Conservation (phyloP, 2,888 invertebrate genomes). For the Callimorpha dominula region DNA sequence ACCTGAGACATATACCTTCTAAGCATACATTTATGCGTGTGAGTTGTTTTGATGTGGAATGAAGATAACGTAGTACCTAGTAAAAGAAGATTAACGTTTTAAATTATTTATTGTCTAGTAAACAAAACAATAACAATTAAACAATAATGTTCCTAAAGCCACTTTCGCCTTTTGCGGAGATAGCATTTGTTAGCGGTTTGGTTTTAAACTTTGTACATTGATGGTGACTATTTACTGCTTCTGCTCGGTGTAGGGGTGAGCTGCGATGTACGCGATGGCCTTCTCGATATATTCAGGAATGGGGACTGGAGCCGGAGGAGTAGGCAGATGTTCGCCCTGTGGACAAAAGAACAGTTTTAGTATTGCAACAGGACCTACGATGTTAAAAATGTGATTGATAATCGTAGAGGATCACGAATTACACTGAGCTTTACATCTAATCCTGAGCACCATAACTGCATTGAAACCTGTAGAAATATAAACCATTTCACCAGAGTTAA, state of each 20-base stretch:
- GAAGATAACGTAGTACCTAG: neutral
- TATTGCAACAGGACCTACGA: too few species aligned
- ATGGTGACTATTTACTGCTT: constrained; percentile 33
- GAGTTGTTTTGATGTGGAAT: neutral
- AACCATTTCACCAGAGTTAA: too few species aligned
- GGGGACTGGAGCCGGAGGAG: constrained; percentile 71
- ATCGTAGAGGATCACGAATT: too few species aligned
- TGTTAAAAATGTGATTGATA: too few species aligned
- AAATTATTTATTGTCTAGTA: constrained; percentile 53
- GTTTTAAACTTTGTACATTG: constrained; percentile 22
- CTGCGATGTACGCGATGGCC: constrained; percentile 76
- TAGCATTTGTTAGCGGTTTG: constrained; percentile 34
- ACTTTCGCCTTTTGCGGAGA: constrained; percentile 36
- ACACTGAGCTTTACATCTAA: too few species aligned
- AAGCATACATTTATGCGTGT: too few species aligned
- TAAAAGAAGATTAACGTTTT: constrained; percentile 42
- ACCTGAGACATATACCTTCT: too few species aligned
- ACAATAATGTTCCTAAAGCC: constrained; percentile 50
- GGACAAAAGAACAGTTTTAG: constrained; percentile 29
- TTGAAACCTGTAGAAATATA: neutral
- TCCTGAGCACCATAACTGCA: too few species aligned
- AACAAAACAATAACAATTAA: constrained; percentile 52
- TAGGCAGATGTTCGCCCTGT: constrained; percentile 69
- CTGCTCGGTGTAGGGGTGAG: constrained; percentile 73
- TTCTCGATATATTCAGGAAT: constrained; percentile 80